Evolutionary conservation across 2,888 invertebrate genomes (phyloP), one percentile per base, ranked within the genome.

Genomic region (Microplitis deprimator): DNA sequence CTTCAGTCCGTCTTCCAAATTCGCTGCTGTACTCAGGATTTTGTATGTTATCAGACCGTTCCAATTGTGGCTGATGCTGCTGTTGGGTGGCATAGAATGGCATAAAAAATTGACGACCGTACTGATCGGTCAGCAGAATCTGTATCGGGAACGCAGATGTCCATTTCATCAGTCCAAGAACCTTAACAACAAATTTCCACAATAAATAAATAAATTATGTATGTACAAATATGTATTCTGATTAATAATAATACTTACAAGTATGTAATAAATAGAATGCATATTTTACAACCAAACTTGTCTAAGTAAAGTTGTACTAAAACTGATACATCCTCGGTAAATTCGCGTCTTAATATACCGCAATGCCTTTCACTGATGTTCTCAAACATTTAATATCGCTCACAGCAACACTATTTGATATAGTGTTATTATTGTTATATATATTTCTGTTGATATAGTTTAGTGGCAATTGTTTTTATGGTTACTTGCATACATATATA

Each of bases 301-400:
- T 80, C 79, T 84, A 87, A 78, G 79, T 81, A 78, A 84, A 80
- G 83, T 82, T 82, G 83, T 82, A 82, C 82, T 80, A 79, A 83
- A 84, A 89, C 89, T 89, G 89, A 87, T 87, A 85, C 86, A 87
- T 89, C 87, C 86, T 87, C 83, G 81, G 81, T 79, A 83, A 85
- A 84, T 85, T 83, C 88, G 78, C 85, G 85, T 86, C 87, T 88
- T 89, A 89, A 89, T 89, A 89, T 89, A 89, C 84, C 82, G 78
- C 59, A 73, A 77, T 78, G 87, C 89, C 89, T 89, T 89, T 89
- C 89, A 89, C 89, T 86, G 80, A 80, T 80, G 79, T 80, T 79
- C 75, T 39, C 29, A 20, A 72, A 20, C 13, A 20, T 41, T 61
- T 64, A 71, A 16, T 64, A 40, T 72, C 64, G n/a, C 20, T 38